A percentile compares a stretch with the other conserved stretches of the same genome.
Conservation (phyloP, 2,888 invertebrate genomes). For the Torymus tubicola region DNA sequence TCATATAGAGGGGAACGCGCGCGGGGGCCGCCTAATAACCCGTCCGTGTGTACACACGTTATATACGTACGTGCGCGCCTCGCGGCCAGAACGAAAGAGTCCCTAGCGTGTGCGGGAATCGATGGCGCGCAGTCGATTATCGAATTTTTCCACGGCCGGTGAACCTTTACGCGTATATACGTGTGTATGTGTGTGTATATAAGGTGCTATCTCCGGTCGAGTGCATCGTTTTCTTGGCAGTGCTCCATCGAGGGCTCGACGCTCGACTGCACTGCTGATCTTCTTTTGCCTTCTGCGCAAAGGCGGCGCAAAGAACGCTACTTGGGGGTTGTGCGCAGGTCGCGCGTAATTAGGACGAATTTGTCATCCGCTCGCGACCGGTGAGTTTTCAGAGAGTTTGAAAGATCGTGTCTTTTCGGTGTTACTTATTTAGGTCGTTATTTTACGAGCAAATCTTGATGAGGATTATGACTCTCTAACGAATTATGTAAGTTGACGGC, state of each 20-base stretch:
- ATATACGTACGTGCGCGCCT: not conserved
- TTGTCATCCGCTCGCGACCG: constrained; percentile 23
- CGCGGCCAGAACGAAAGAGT: not conserved
- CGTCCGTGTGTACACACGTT: not conserved
- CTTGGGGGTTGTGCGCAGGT: not conserved
- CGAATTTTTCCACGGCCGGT: constrained; percentile 36
- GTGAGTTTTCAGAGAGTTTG: not conserved
- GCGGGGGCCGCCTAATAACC: not conserved
- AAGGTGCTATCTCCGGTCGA: not conserved
- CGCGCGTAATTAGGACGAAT: constrained; percentile 30
- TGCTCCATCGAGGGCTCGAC: not conserved
- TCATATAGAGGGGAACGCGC: not conserved
- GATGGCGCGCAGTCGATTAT: constrained; percentile 46
- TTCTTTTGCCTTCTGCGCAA: not conserved
- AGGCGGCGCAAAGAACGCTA: too few species aligned
- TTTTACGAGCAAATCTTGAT: too few species aligned
- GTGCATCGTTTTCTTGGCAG: constrained; percentile 34
- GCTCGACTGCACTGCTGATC: not conserved
- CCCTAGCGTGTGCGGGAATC: constrained; percentile 7
- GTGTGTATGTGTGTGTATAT: too few species aligned
- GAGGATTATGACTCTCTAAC: too few species aligned
- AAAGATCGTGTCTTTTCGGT: too few species aligned
- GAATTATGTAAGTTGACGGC: too few species aligned
- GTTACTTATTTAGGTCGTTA: too few species aligned
- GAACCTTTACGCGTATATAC: not conserved